Conservation (phyloP, 2,888 invertebrate species). For the Epistrophe eligans region DNA sequence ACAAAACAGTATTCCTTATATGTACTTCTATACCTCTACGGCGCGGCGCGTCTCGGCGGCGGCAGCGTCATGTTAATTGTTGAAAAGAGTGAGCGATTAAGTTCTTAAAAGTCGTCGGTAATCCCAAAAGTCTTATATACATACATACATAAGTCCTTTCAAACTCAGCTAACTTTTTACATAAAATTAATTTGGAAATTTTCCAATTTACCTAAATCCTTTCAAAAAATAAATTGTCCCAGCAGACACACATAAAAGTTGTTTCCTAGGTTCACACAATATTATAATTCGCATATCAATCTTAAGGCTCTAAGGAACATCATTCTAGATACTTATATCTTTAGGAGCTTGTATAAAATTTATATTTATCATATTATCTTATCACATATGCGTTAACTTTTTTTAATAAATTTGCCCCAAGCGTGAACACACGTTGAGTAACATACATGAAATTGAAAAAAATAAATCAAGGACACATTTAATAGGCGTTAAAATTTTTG, state of each 20-base stretch:
- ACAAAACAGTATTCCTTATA: neutral
- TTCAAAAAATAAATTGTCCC: neutral
- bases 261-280: neutral
- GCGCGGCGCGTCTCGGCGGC: too few species aligned
- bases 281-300: neutral
- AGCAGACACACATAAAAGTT: neutral
- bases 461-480: neutral
- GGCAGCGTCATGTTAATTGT: neutral
- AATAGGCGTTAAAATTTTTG: neutral
- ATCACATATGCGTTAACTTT: neutral
- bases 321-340: neutral
- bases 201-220: slow-evolving; percentile 3
- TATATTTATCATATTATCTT: neutral
- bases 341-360: neutral
- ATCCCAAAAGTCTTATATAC: slow-evolving; percentile 15
- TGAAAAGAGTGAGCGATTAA: neutral
- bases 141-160: neutral
- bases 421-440: neutral
- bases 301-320: neutral
- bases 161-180: slow-evolving; percentile 19
- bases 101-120: slow-evolving; percentile 18
- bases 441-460: neutral
- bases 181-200: neutral
- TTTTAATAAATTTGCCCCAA: neutral
- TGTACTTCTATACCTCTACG: too few species aligned